Percentiles rank a stretch among this genome's conserved stretches.
Evolutionary conservation across 2,888 invertebrate genomes (phyloP).

Genomic region (Rugalucina vietnamica): DNA sequence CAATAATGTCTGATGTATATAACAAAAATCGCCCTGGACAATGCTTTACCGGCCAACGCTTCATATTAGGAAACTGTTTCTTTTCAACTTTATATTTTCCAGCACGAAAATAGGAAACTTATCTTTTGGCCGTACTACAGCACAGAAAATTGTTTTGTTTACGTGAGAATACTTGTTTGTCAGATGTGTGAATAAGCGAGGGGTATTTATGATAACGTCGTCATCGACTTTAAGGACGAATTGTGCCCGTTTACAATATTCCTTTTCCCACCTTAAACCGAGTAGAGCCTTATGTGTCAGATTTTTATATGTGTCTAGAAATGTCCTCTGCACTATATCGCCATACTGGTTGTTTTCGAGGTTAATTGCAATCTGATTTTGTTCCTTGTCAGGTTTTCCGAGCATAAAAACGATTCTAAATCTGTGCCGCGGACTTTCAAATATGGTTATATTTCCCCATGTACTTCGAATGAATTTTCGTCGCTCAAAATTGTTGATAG

Average conservation of each 20-base stretch:
- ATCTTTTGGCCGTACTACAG: slow-evolving; percentile 66
- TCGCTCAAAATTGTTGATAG: slow-evolving; percentile 68
- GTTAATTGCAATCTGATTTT: slow-evolving; percentile 67
- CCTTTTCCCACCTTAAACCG: slow-evolving; percentile 71
- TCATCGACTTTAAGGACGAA: slow-evolving; percentile 76
- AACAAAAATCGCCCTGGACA: slow-evolving; percentile 80
- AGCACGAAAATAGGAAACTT: slow-evolving; percentile 70
- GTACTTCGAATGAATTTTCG: slow-evolving; percentile 71
- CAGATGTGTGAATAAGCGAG: slow-evolving; percentile 65
- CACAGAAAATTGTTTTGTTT: slow-evolving; percentile 65
- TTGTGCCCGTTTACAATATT: slow-evolving; percentile 70
- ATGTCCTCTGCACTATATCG: slow-evolving; percentile 78
- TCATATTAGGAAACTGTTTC: slow-evolving; percentile 72
- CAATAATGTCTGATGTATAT: slow-evolving; percentile 74
- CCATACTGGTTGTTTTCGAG: slow-evolving; percentile 69
- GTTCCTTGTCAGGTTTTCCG: slow-evolving; percentile 60
- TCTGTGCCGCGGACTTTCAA: slow-evolving; percentile 53
- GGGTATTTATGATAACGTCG: slow-evolving; percentile 76
- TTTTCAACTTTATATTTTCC: slow-evolving; percentile 74
- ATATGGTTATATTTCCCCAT: slow-evolving; percentile 70
- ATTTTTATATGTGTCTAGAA: slow-evolving; percentile 74
- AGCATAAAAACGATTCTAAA: slow-evolving; percentile 72
- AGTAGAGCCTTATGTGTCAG: slow-evolving; percentile 76
- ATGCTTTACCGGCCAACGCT: slow-evolving; percentile 76
- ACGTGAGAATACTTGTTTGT: slow-evolving; percentile 59